Evolutionary conservation across 2,797 vertebrate species (phyloP).

Genomic region (Sebastes umbrosus): DNA sequence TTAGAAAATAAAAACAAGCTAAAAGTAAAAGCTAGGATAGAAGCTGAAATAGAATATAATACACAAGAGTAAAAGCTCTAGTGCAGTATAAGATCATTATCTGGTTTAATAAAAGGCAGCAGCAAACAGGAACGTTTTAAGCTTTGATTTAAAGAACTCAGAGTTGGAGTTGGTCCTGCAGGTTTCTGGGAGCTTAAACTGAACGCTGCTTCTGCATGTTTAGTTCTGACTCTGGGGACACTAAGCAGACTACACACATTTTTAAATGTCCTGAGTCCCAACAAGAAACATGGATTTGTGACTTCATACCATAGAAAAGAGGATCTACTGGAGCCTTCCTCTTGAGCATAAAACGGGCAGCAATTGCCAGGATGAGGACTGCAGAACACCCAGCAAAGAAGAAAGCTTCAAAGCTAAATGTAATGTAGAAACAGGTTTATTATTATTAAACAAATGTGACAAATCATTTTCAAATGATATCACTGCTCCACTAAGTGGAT

Average conservation of each 20-base stretch:
- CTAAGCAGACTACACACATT: neutral
- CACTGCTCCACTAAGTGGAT: neutral
- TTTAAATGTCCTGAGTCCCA: neutral
- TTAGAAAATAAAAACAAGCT: no score
- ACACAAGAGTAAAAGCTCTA: no score
- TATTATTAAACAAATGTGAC: neutral
- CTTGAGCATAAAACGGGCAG: conserved; percentile 82
- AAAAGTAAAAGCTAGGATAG: no score
- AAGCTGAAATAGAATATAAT: no score
- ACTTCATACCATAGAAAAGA: conserved; percentile 87
- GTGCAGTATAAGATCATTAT: no score
- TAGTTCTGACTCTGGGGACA: no score
- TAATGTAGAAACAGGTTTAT: neutral
- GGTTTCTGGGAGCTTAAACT: no score
- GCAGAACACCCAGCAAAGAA: conserved; percentile 82
- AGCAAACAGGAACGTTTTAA: no score
- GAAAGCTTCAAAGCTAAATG: conserved; percentile 84
- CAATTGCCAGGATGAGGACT: conserved; percentile 81
- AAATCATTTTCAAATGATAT: neutral
- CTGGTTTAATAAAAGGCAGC: no score
- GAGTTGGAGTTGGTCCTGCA: no score
- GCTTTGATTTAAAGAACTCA: no score
- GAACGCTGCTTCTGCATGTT: no score
- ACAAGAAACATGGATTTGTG: neutral
- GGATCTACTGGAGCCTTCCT: conserved; percentile 89